A percentile compares a stretch with the other conserved stretches of the same genome.
These are phyloP conservation scores for Tachystola acroxantha DNA, from an alignment of 2,888 invertebrate genomes.

Conservation along the genomic window DNA sequence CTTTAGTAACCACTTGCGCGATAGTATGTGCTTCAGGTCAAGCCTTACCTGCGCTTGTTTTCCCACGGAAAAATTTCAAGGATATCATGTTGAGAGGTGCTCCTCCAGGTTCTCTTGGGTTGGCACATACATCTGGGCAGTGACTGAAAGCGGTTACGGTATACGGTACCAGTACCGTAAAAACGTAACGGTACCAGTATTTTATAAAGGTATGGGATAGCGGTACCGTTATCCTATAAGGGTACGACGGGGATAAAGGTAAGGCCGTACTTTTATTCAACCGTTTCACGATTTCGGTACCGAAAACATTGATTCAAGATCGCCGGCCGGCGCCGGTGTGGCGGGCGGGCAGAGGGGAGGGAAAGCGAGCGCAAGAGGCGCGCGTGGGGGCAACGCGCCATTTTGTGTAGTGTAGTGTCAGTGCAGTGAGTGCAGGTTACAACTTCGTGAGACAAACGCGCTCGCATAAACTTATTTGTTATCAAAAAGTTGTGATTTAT, in stretches of 20 bases:
- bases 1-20: not conserved
- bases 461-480: too few relatives aligned
- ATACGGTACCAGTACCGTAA: too few relatives aligned
- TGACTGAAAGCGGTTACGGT: too few relatives aligned
- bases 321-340: too few relatives aligned
- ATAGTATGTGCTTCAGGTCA: not conserved
- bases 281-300: slow-evolving; percentile 10
- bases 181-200: not conserved
- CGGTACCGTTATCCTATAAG: not conserved
- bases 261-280: slow-evolving; percentile 18
- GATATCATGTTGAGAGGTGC: not conserved
- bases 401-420: too few relatives aligned
- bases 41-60: not conserved
- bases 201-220: not conserved
- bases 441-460: too few relatives aligned
- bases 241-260: slow-evolving; percentile 13
- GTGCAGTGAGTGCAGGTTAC: too few relatives aligned
- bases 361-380: too few relatives aligned
- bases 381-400: too few relatives aligned
- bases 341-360: too few relatives aligned
- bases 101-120: not conserved
- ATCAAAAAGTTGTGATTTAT: too few relatives aligned
- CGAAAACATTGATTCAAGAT: too few relatives aligned
- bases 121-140: not conserved
- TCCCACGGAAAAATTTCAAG: not conserved